A percentile compares a stretch with the other conserved stretches of the same genome.
Conservation (phyloP, 2,888 invertebrate genomes). For the Serripes groenlandicus region DNA sequence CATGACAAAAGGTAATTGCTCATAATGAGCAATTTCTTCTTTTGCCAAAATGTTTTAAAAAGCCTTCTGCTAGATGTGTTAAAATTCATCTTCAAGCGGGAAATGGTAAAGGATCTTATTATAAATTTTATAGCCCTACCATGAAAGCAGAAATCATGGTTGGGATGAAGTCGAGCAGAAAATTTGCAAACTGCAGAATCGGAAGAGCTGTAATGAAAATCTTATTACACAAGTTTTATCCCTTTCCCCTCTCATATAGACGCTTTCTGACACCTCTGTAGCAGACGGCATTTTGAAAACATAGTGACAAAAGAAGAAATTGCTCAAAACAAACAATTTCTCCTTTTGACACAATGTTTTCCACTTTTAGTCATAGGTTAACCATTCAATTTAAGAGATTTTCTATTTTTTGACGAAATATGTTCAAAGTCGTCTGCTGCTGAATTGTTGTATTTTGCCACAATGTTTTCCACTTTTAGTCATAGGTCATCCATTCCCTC, state of each 20-base stretch:
- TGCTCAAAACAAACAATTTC: too few relatives aligned
- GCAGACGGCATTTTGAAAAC: too few relatives aligned
- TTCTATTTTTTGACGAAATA: too few relatives aligned
- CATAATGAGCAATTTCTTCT: neutral
- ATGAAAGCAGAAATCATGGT: neutral
- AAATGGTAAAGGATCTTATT: too few relatives aligned
- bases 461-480: neutral
- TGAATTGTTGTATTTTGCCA: neutral
- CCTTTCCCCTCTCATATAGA: neutral
- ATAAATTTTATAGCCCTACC: neutral
- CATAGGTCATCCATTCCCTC: too few relatives aligned
- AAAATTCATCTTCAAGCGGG: neutral
- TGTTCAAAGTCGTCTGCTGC: neutral
- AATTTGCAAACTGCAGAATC: neutral
- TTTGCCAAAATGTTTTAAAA: neutral
- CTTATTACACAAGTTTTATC: neutral
- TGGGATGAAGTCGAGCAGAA: neutral
- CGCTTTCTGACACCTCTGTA: too few relatives aligned
- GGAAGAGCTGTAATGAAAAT: neutral
- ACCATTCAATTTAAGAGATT: too few relatives aligned
- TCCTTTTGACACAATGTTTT: too few relatives aligned
- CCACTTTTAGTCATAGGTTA: too few relatives aligned
- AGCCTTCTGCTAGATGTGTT: neutral
- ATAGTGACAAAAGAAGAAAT: too few relatives aligned
- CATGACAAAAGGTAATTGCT: neutral